Evolutionary conservation across 2,113 vertebrate genomes (phyloP), one percentile per base, ranked within the genome.

Genomic region (Dolichallabes microphthalmus): DNA sequence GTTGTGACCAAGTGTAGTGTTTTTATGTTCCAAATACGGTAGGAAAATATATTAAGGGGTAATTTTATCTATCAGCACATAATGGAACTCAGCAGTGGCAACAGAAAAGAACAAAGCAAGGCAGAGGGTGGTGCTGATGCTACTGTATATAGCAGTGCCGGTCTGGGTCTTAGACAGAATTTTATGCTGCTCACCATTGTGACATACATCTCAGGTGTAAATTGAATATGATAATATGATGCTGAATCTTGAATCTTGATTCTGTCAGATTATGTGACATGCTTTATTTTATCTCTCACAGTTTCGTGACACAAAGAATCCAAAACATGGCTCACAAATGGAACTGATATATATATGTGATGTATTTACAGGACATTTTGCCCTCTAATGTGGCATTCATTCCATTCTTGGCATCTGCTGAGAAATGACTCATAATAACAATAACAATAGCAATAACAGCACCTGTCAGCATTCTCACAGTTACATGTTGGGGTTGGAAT

Each of bases 141-240:
- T 45, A n/a, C n/a, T n/a, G n/a, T n/a, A 61, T 60, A 45, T 1
- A 50, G 27, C 8, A 11, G 55, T 76, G 74, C 45, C 66, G 52
- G 58, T 25, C 22, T 8, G 61, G 15, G 45, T 64, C 30, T 66
- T 35, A 71, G 32, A 0, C 11, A 71, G 55, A 80, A 52, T 71
- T 85, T 71, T 85, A 80, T 85, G 64, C 35, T 71, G 15, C 55
- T 80, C 22, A 53, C 64, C n/a, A 52, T 25, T 76, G 22, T 64
- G 79, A 82, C 17, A 77, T 39, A 71, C 63, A 86, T 74, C 64
- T 69, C 50, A 20, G 86, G 86, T 85, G 85, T 81, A 85, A 88
- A 87, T 11, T 83, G 86, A 68, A 87, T 86, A 86, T 0, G 86
- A 85, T 88, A 88, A 91, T 86, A 80, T 35, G 55, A 22, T 78